These are phyloP conservation scores for Nomada ferruginata DNA, from an alignment of 2,888 invertebrate genomes.

Conservation along the genomic window DNA sequence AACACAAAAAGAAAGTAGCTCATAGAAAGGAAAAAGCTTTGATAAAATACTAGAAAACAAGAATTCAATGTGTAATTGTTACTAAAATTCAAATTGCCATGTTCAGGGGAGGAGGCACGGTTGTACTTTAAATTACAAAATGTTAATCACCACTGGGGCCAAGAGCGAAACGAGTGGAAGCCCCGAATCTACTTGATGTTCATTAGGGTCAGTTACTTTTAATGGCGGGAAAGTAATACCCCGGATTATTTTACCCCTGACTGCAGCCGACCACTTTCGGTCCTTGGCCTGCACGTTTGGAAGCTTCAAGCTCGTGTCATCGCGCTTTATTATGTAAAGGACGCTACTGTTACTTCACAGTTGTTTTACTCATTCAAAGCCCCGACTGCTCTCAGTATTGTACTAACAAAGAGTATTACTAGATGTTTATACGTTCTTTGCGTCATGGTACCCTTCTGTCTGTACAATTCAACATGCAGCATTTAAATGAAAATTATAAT, in stretches of 20 bases:
- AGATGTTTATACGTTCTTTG: background rate
- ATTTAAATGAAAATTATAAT: too few relatives aligned
- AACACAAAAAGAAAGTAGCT: too few relatives aligned
- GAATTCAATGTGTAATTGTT: background rate
- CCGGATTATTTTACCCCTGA: conserved; percentile 55
- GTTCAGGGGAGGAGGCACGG: background rate
- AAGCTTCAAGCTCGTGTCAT: conserved; percentile 36
- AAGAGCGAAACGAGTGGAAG: conserved; percentile 6
- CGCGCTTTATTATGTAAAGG: conserved; percentile 35
- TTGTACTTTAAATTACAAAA: conserved; percentile 39
- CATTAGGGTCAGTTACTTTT: conserved; percentile 65
- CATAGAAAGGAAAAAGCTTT: too few relatives aligned
- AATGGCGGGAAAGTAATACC: conserved; percentile 55
- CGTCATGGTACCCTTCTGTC: too few relatives aligned
- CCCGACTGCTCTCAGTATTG: background rate
- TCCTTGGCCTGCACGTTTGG: background rate
- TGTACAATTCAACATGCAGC: too few relatives aligned
- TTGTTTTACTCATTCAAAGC: background rate
- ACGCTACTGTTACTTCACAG: background rate
- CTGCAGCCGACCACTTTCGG: conserved; percentile 4
- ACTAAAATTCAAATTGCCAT: background rate
- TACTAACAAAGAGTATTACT: background rate
- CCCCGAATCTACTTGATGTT: conserved; percentile 54
- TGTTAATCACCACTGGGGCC: conserved; percentile 38
- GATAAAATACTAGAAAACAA: too few relatives aligned